A percentile compares a stretch with the other conserved stretches of the same genome.
These are phyloP conservation scores for Phengaris alcon DNA, from an alignment of 2,888 invertebrate genomes.

Conservation along the genomic window DNA sequence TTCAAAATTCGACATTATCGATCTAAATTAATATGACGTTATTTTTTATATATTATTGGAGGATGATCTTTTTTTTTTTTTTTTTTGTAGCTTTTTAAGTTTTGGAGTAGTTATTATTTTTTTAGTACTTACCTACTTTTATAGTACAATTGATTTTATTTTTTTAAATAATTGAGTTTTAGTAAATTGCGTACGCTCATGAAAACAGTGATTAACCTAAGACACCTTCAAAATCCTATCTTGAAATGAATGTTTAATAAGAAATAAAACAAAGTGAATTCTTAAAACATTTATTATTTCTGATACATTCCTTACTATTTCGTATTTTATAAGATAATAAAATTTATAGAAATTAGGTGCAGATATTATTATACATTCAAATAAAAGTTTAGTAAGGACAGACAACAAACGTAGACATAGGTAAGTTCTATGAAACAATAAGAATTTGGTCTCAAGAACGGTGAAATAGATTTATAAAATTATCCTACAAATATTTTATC, in stretches of 20 bases:
- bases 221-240: too few relatives aligned
- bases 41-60: too few relatives aligned
- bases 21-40: too few relatives aligned
- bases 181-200: too few relatives aligned
- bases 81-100: too few relatives aligned
- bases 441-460: slow-evolving; percentile 51
- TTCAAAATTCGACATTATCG: too few relatives aligned
- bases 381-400: slow-evolving; percentile 26
- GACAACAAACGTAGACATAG: slow-evolving; percentile 26
- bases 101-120: too few relatives aligned
- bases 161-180: too few relatives aligned
- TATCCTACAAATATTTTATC: slow-evolving; percentile 61
- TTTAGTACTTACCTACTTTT: too few relatives aligned
- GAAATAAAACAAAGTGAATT: slow-evolving; percentile 42
- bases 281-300: slow-evolving; percentile 71
- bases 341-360: slow-evolving; percentile 42
- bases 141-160: too few relatives aligned
- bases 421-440: slow-evolving; percentile 42
- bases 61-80: too few relatives aligned
- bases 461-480: slow-evolving; percentile 65
- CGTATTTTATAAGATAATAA: slow-evolving; percentile 51
- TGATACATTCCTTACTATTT: slow-evolving; percentile 56
- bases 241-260: not conserved
- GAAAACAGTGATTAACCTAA: too few relatives aligned
- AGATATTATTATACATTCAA: slow-evolving; percentile 32